phyloP scores from a whole-genome alignment of 2,113 vertebrate genomes.

The Gambusia affinis region DNA sequence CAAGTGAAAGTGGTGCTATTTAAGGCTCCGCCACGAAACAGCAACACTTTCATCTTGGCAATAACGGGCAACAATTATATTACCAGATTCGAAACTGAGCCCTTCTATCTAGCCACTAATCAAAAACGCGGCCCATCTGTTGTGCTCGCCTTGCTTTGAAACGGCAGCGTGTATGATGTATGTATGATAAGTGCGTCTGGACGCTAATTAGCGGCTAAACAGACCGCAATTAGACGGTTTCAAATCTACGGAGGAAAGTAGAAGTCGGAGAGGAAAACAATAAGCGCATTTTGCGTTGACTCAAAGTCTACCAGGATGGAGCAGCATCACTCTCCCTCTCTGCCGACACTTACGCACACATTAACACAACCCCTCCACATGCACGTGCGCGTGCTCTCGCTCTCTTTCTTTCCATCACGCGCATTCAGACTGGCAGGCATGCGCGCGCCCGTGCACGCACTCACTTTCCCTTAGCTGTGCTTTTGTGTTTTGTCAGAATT shows the following conservation, averaged over 20 bases:
- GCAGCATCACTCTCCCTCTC: slow-evolving; percentile 48
- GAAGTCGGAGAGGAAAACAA: slow-evolving; percentile 36
- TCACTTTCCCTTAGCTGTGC: slow-evolving; percentile 93
- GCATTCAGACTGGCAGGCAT: slow-evolving; percentile 63
- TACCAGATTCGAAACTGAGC: slow-evolving; percentile 79
- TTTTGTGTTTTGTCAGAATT: slow-evolving; percentile 99
- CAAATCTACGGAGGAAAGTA: slow-evolving; percentile 48
- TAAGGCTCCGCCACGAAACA: slow-evolving; percentile 80
- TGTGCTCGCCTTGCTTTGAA: slow-evolving; percentile 75
- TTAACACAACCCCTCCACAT: slow-evolving; percentile 5
- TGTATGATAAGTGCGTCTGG: slow-evolving; percentile 77
- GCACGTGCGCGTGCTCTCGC: slow-evolving; percentile 44
- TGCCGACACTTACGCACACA: slow-evolving; percentile 37
- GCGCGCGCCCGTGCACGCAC: slow-evolving; percentile 77
- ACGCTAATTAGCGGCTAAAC: slow-evolving; percentile 77
- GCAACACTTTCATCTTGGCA: slow-evolving; percentile 83
- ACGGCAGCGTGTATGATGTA: slow-evolving; percentile 75
- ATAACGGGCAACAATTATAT: slow-evolving; percentile 85
- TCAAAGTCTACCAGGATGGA: slow-evolving; percentile 52
- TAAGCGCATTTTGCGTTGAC: slow-evolving; percentile 63
- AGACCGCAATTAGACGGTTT: slow-evolving; percentile 70
- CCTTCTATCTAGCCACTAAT: slow-evolving; percentile 81
- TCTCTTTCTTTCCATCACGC: slow-evolving; percentile 33
- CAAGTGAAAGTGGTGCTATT: slow-evolving; percentile 82
- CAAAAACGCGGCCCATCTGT: slow-evolving; percentile 83